Evolutionary conservation across 2,113 vertebrate genomes (phyloP).

Genomic region (Ammodytes marinus): DNA sequence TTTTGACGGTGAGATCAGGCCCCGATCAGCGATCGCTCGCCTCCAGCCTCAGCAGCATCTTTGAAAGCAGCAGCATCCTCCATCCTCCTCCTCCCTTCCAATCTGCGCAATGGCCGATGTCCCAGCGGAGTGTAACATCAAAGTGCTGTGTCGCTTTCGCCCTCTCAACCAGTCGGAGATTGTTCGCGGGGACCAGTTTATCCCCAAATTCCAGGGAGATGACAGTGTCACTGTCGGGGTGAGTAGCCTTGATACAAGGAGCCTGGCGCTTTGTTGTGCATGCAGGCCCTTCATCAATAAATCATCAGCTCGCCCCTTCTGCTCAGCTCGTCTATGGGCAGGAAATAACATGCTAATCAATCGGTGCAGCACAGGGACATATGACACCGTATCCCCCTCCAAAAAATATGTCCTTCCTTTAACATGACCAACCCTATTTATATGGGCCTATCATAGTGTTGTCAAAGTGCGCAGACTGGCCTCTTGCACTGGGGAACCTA

Average conservation of each 20-base stretch:
- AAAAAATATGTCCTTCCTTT: neutral
- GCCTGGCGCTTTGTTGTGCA: constrained; percentile 61
- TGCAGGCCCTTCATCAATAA: constrained; percentile 72
- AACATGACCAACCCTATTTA: constrained; percentile 3
- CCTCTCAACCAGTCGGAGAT: constrained; percentile 91
- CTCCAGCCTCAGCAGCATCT: constrained; percentile 61
- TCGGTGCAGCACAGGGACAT: neutral
- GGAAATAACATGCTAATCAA: neutral
- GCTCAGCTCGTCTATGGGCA: constrained; percentile 8
- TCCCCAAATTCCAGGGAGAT: constrained; percentile 90
- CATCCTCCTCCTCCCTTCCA: constrained; percentile 53
- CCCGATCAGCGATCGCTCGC: constrained; percentile 29
- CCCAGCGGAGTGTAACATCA: constrained; percentile 90
- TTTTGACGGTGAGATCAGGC: constrained; percentile 46
- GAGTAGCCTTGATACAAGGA: constrained; percentile 58
- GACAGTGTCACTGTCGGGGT: constrained; percentile 90
- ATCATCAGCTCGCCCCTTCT: constrained; percentile 54
- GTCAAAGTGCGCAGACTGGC: constrained; percentile 62
- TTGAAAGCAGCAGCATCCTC: constrained; percentile 33
- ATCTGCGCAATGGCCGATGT: constrained; percentile 88
- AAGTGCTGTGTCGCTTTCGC: constrained; percentile 92
- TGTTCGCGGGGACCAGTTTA: constrained; percentile 88
- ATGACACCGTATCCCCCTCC: accelerated
- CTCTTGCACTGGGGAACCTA: constrained; percentile 13
- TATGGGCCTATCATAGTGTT: neutral